Evolutionary conservation across 2,797 vertebrate genomes (phyloP).

Genomic region (Ctenosaura bakeri): DNA sequence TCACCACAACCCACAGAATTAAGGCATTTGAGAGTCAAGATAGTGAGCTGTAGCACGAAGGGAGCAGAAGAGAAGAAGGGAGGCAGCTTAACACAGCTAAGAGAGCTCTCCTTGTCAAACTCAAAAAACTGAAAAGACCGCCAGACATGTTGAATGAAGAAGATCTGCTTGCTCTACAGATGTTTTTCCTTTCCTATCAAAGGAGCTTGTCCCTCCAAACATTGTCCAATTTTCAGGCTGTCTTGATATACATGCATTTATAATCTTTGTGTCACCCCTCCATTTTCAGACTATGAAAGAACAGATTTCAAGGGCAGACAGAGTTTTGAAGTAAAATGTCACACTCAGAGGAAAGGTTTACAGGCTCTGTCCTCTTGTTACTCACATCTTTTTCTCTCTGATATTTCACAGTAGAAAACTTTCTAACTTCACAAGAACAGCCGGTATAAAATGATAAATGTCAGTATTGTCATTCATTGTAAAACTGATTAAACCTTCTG

Average conservation of each 20-base stretch:
- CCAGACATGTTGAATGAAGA: background rate
- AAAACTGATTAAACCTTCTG: no score
- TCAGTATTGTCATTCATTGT: background rate
- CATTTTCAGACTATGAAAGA: background rate
- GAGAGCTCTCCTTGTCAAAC: constrained; percentile 1
- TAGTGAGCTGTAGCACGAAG: background rate
- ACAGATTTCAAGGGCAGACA: background rate
- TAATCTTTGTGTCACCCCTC: constrained; percentile 22
- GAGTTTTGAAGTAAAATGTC: constrained; percentile 23
- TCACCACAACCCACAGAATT: constrained; percentile 7
- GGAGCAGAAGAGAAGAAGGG: background rate
- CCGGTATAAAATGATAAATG: background rate
- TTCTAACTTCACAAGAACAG: background rate
- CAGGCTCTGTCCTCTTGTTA: background rate
- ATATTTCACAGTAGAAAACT: background rate
- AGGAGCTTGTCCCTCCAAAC: constrained; percentile 23
- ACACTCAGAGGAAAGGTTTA: background rate
- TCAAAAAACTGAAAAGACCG: constrained; percentile 24
- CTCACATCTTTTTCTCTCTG: background rate
- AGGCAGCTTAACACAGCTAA: constrained; percentile 20
- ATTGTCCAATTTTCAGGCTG: background rate
- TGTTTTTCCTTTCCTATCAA: constrained; percentile 26
- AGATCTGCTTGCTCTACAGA: constrained; percentile 8
- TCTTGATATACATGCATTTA: background rate
- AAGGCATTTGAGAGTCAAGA: constrained; percentile 15